Percentiles rank a stretch among this genome's conserved stretches.
These are phyloP conservation scores for Mobula birostris DNA, from an alignment of 2,113 vertebrate genomes.

Conservation along the genomic window DNA sequence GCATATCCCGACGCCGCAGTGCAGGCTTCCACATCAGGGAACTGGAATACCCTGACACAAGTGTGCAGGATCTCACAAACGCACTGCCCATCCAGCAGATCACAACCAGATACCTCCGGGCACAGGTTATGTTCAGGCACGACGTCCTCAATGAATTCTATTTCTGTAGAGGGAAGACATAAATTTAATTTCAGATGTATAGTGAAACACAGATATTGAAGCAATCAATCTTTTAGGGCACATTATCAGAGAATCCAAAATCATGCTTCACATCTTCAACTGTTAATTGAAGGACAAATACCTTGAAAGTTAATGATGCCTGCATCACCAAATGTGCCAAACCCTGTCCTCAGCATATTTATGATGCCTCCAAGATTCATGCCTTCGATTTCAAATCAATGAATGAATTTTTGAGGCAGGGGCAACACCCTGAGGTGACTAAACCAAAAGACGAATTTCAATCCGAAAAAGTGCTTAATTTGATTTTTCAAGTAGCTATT, in stretches of 20 bases:
- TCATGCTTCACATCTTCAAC: background rate
- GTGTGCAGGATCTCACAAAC: constrained; percentile 6
- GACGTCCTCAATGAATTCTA: constrained; percentile 32
- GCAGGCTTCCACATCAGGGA: constrained; percentile 29
- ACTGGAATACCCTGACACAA: constrained; percentile 2
- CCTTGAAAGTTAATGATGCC: too few relatives aligned
- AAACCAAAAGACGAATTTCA: too few relatives aligned
- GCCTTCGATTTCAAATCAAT: too few relatives aligned
- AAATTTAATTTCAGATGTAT: background rate
- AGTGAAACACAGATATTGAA: background rate
- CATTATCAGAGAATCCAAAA: background rate
- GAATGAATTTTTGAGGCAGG: too few relatives aligned
- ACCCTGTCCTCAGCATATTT: too few relatives aligned
- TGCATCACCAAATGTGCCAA: too few relatives aligned
- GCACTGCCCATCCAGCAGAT: background rate
- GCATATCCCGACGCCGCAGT: background rate
- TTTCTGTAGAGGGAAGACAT: constrained; percentile 17
- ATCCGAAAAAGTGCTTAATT: too few relatives aligned
- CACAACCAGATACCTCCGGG: constrained; percentile 29
- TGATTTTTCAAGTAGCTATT: too few relatives aligned
- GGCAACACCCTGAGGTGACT: too few relatives aligned
- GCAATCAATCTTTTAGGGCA: background rate
- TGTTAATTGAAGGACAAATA: background rate
- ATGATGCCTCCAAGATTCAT: too few relatives aligned
- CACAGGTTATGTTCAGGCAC: background rate